Percentiles rank a stretch among this genome's conserved stretches.
Conservation (phyloP, 1,140 invertebrate genomes). For the Rhyacophila brunnea region DNA sequence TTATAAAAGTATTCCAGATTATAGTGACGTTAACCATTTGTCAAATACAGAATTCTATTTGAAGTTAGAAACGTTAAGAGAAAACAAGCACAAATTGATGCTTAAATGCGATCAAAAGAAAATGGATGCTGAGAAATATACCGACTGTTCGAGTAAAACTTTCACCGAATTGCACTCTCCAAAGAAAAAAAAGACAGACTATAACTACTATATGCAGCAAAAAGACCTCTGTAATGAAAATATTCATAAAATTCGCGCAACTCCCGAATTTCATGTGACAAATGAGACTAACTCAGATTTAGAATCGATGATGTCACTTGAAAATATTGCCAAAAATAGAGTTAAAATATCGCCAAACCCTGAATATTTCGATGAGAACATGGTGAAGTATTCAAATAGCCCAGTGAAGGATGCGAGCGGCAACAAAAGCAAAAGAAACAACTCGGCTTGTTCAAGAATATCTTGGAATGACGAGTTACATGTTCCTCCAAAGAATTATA, state of each 20-base stretch:
- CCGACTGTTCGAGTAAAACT: background rate
- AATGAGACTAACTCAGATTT: slow-evolving; percentile 7
- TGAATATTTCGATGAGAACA: no score
- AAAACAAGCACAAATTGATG: slow-evolving; percentile 59
- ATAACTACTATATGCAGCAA: slow-evolving; percentile 1
- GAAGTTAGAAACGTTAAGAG: slow-evolving; percentile 61
- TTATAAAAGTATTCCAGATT: slow-evolving; percentile 67
- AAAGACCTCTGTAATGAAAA: background rate
- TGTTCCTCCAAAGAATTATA: slow-evolving; percentile 38
- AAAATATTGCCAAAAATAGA: slow-evolving; percentile 9
- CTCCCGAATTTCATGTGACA: slow-evolving; percentile 1
- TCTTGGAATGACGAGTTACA: slow-evolving; percentile 48
- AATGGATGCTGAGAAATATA: background rate
- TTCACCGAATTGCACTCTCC: background rate
- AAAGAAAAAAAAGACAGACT: slow-evolving; percentile 19
- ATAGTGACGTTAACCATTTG: slow-evolving; percentile 66
- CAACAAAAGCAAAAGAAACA: slow-evolving; percentile 42
- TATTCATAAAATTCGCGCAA: slow-evolving; percentile 1
- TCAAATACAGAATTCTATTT: slow-evolving; percentile 67
- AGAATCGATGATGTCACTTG: slow-evolving; percentile 13
- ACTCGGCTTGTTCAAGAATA: slow-evolving; percentile 47
- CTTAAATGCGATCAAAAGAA: slow-evolving; percentile 11
- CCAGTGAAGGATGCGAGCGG: background rate
- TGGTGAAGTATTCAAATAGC: background rate
- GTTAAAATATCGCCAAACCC: background rate